A percentile compares a stretch with the other conserved stretches of the same genome.
Evolutionary conservation across 2,797 vertebrate species (phyloP).

Genomic region (Pteropus rufus): DNA sequence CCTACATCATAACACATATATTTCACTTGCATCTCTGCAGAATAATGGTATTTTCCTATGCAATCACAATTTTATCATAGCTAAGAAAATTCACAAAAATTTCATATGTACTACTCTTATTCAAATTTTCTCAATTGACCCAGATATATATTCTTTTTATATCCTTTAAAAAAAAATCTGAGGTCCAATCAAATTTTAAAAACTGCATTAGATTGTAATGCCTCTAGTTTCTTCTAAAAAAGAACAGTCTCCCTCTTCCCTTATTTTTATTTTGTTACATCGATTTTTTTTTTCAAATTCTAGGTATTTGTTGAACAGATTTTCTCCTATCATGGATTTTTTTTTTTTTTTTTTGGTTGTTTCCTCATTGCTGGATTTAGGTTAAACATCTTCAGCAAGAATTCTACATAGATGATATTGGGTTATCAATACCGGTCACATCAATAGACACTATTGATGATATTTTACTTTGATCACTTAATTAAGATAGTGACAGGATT

Average conservation of each 20-base stretch:
- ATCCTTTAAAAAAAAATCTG: neutral
- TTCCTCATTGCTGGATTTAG: neutral
- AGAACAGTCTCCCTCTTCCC: neutral
- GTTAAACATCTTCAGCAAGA: neutral
- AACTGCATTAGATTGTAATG: neutral
- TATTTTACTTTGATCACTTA: neutral
- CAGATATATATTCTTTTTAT: neutral
- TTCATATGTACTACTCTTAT: neutral
- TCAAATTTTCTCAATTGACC: neutral
- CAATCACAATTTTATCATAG: neutral
- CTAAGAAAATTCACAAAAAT: neutral
- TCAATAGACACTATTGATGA: neutral
- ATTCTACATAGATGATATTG: neutral
- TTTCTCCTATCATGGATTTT: neutral
- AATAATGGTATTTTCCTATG: neutral
- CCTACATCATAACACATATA: neutral
- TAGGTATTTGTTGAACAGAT: neutral
- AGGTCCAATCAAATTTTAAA: neutral
- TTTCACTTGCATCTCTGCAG: neutral
- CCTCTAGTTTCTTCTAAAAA: neutral
- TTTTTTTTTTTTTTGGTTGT: neutral
- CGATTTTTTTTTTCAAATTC: neutral
- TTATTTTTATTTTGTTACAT: neutral
- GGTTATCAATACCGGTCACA: neutral
- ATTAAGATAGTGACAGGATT: neutral